A percentile compares a stretch with the other conserved stretches of the same genome.
phyloP scores from a whole-genome alignment of 2,888 invertebrate species.

The Pristionchus maxplancki region DNA sequence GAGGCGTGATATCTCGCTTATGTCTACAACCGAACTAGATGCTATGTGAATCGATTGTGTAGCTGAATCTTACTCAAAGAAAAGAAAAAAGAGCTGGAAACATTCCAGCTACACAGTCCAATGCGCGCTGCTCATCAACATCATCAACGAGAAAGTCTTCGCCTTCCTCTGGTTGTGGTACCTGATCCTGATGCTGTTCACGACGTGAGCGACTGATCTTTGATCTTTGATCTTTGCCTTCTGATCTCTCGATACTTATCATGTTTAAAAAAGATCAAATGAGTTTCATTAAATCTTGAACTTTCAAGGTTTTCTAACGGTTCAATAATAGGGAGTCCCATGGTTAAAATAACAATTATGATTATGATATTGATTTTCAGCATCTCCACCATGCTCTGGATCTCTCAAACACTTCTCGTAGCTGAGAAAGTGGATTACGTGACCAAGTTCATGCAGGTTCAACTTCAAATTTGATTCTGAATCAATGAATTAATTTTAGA shows the following conservation, averaged over 20 bases:
- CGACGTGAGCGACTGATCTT: slow-evolving; percentile 58
- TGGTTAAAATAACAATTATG: no score
- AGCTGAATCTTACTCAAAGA: no score
- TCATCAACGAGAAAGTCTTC: slow-evolving; percentile 77
- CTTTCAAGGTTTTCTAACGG: no score
- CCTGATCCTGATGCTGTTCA: slow-evolving; percentile 69
- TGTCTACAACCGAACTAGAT: no score
- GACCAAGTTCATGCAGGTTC: slow-evolving; percentile 68
- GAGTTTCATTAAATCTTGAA: no score
- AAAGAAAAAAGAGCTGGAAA: neutral
- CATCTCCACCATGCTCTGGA: slow-evolving; percentile 73
- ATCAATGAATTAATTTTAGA: slow-evolving; percentile 23
- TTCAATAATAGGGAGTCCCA: no score
- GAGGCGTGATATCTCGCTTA: no score
- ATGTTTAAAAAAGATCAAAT: no score
- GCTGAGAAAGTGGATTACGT: slow-evolving; percentile 75
- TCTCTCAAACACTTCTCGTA: slow-evolving; percentile 68
- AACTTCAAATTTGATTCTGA: neutral
- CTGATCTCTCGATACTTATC: no score
- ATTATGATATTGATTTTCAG: no score
- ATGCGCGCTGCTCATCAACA: slow-evolving; percentile 76
- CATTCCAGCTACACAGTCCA: slow-evolving; percentile 73
- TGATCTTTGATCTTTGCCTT: neutral
- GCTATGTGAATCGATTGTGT: no score
- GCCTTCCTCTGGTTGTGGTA: slow-evolving; percentile 77